Percentiles rank a stretch among this genome's conserved stretches.
Conservation (phyloP, 1,140 invertebrate genomes). For the Leptoteleia sp. region DNA sequence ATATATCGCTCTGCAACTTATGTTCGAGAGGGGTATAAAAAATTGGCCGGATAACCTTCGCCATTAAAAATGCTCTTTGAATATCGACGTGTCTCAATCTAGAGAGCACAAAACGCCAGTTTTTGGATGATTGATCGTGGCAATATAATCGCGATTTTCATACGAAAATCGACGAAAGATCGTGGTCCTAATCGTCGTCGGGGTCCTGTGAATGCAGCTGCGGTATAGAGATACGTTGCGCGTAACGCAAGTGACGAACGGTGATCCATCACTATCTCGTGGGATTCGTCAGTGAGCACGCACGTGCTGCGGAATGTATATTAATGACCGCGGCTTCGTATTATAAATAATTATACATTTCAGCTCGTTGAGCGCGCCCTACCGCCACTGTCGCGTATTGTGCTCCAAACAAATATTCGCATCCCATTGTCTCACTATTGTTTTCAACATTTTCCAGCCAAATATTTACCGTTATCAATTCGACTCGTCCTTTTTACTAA, state of each 20-base stretch:
- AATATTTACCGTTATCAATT: too few species aligned
- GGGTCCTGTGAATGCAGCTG: constrained; percentile 19
- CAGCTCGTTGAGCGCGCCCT: constrained; percentile 12
- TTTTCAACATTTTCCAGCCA: too few species aligned
- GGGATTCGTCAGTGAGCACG: constrained; percentile 57
- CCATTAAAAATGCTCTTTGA: constrained; percentile 9
- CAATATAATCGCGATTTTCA: constrained; percentile 34
- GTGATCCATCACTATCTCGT: constrained; percentile 61
- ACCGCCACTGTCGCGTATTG: constrained; percentile 4
- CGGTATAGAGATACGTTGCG: constrained; percentile 14
- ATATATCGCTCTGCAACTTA: too few species aligned
- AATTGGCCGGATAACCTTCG: neutral
- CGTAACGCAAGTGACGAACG: constrained; percentile 16
- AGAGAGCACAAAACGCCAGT: constrained; percentile 9
- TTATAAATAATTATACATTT: constrained; percentile 73
- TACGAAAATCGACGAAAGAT: constrained; percentile 25
- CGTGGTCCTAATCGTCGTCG: constrained; percentile 31
- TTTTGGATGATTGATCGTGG: constrained; percentile 35
- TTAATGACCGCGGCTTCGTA: constrained; percentile 67
- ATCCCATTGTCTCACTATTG: constrained; percentile 2
- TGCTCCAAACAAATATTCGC: constrained; percentile 9
- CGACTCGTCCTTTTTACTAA: too few species aligned
- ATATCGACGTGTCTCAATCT: constrained; percentile 8
- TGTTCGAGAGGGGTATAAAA: too few species aligned
- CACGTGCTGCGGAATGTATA: constrained; percentile 69